phyloP scores from a whole-genome alignment of 2,888 invertebrate species.

The Tetragonula carbonaria region DNA sequence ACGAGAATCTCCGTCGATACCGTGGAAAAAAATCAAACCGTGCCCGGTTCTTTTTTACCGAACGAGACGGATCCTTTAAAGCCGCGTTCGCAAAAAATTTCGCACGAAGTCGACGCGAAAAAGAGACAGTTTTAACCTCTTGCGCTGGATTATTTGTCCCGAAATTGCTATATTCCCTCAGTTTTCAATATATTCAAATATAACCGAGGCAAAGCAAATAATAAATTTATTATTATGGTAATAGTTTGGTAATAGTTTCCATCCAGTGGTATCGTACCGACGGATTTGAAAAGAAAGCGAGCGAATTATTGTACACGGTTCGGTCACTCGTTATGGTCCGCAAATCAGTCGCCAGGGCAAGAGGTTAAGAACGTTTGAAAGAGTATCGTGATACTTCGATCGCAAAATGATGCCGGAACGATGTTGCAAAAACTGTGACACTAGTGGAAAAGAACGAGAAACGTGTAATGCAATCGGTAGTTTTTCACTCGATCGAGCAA shows the following conservation, averaged over 20 bases:
- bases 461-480: neutral
- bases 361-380: neutral
- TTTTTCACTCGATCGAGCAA: neutral
- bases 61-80: constrained; percentile 10
- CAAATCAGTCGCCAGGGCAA: too few relatives aligned
- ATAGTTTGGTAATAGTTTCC: too few relatives aligned
- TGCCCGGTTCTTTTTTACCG: neutral
- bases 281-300: too few relatives aligned
- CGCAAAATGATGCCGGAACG: neutral
- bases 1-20: constrained; percentile 40
- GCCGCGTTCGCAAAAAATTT: constrained; percentile 9
- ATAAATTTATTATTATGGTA: too few relatives aligned
- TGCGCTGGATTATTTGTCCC: too few relatives aligned
- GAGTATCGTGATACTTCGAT: constrained; percentile 16
- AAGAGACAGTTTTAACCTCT: neutral
- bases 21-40: constrained; percentile 6
- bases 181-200: too few relatives aligned
- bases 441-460: neutral
- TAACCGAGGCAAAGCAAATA: too few relatives aligned
- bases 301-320: too few relatives aligned
- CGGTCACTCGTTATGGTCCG: too few relatives aligned
- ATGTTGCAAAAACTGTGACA: neutral
- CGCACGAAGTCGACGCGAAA: constrained; percentile 15
- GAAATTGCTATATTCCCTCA: too few relatives aligned
- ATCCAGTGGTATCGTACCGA: too few relatives aligned